These are phyloP conservation scores for Archocentrus centrarchus DNA, from an alignment of 2,113 vertebrate species.

Conservation along the genomic window DNA sequence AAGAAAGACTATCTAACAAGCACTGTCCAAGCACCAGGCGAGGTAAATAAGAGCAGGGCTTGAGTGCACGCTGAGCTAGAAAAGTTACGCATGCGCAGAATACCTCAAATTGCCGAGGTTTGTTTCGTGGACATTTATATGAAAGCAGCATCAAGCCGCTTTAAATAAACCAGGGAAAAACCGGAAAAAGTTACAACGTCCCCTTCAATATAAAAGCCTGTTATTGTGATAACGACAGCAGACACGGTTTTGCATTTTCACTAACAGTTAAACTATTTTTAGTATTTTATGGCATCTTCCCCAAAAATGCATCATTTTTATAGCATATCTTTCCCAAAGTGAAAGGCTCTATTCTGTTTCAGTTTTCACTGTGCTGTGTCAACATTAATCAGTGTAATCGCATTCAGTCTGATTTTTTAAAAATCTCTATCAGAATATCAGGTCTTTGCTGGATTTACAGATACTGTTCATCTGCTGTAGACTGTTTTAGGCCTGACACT, in stretches of 20 bases:
- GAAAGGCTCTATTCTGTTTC: background rate
- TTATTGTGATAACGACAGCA: background rate
- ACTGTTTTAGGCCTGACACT: background rate
- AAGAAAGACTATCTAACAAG: background rate
- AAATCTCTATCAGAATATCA: background rate
- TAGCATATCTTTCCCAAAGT: background rate
- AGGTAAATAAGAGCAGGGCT: background rate
- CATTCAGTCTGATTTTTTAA: background rate
- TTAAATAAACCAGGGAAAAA: background rate
- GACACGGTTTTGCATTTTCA: background rate
- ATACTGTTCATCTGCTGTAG: no score
- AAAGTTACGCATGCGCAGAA: slow-evolving; percentile 74
- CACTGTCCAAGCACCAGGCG: background rate
- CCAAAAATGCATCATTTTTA: no score
- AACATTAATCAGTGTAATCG: background rate
- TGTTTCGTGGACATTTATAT: slow-evolving; percentile 48
- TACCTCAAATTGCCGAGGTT: slow-evolving; percentile 48
- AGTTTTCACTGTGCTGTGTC: no score
- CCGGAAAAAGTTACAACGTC: background rate
- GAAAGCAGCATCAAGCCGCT: slow-evolving; percentile 16
- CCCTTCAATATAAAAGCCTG: slow-evolving; percentile 48
- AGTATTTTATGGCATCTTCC: background rate
- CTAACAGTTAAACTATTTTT: background rate
- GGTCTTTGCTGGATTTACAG: no score
- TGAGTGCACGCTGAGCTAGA: slow-evolving; percentile 26